Evolutionary conservation across 2,113 vertebrate genomes (phyloP).

Genomic region (Notarius quadriscutis): DNA sequence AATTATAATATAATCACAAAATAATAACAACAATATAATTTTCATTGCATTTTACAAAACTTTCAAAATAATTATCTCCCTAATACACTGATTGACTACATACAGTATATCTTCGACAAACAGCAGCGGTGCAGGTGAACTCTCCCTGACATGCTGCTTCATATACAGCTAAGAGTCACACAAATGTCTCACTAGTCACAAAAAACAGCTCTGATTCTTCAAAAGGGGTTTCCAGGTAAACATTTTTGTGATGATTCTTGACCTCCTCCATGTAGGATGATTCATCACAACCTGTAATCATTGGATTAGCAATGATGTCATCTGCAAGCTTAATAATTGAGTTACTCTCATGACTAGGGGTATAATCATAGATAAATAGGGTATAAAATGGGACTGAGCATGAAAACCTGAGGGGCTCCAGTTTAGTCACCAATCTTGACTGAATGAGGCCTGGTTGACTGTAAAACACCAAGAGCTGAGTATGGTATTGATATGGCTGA

Average conservation of each 20-base stretch:
- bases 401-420: not conserved
- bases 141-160: not conserved
- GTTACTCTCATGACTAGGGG: not conserved
- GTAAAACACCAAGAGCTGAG: not conserved
- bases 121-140: not conserved
- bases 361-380: not conserved
- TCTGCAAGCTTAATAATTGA: not conserved
- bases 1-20: not conserved
- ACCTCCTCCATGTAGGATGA: not conserved
- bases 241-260: not conserved
- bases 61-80: not conserved
- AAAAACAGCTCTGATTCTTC: not conserved
- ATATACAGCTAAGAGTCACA: not conserved
- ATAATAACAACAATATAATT: not conserved
- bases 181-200: not conserved
- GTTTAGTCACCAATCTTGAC: no score
- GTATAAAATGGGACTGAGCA: not conserved
- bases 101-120: not conserved
- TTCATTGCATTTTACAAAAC: not conserved
- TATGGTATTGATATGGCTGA: not conserved
- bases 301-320: not conserved
- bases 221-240: not conserved
- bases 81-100: not conserved
- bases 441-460: not conserved
- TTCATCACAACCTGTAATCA: constrained; percentile 3